These are phyloP conservation scores for Rhombomys opimus DNA, from an alignment of 2,113 vertebrate genomes.

Conservation along the genomic window DNA sequence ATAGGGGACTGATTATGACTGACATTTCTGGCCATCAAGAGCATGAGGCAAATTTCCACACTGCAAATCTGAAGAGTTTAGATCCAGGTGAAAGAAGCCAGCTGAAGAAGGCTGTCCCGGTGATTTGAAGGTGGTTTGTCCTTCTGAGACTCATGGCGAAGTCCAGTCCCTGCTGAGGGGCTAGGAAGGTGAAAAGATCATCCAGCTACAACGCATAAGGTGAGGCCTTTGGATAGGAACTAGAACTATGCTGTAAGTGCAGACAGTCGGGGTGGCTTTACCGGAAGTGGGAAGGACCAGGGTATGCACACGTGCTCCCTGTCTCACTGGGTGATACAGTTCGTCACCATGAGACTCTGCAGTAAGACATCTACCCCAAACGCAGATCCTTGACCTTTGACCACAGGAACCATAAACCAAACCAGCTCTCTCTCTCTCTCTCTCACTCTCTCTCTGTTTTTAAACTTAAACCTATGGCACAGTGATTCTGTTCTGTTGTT, in stretches of 20 bases:
- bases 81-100: background rate
- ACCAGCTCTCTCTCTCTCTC: background rate
- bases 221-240: background rate
- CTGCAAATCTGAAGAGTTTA: background rate
- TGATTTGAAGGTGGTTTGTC: background rate
- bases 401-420: background rate
- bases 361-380: background rate
- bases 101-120: background rate
- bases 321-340: too few relatives aligned
- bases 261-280: background rate
- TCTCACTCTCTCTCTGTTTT: too few relatives aligned
- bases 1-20: background rate
- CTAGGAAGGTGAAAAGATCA: background rate
- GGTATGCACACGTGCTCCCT: background rate
- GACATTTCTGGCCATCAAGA: background rate
- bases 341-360: background rate
- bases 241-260: background rate
- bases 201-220: background rate
- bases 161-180: background rate
- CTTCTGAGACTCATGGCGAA: background rate
- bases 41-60: background rate
- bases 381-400: background rate
- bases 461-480: background rate
- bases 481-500: background rate
- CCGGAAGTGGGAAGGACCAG: background rate